Conservation (phyloP, 2,797 vertebrate genomes). For the Bucorvus abyssinicus region DNA sequence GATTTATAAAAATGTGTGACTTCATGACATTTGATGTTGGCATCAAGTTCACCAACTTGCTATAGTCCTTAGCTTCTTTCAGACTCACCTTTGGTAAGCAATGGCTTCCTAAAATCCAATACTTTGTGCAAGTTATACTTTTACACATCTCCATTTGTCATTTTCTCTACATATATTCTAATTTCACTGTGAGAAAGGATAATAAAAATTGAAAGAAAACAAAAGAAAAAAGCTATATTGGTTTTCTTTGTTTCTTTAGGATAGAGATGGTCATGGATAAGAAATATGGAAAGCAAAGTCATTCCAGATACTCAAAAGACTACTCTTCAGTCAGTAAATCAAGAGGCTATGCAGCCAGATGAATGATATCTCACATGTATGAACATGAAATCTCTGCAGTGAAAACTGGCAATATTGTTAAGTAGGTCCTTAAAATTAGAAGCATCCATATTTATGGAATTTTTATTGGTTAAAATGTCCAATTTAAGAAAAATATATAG, state of each 20-base stretch:
- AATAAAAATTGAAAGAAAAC: neutral
- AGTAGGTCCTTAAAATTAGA: neutral
- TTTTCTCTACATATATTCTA: neutral
- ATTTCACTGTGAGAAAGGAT: neutral
- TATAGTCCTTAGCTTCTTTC: neutral
- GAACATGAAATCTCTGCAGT: neutral
- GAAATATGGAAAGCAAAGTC: neutral
- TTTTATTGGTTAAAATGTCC: slow-evolving; percentile 61
- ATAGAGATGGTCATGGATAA: neutral
- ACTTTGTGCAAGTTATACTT: neutral
- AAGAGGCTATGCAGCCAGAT: neutral
- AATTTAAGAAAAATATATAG: slow-evolving; percentile 72
- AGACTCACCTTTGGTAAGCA: neutral
- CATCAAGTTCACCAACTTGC: neutral
- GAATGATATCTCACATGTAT: neutral
- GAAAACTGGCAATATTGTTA: neutral
- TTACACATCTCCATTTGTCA: neutral
- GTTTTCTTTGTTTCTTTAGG: neutral
- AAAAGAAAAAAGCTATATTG: neutral
- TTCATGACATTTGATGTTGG: neutral
- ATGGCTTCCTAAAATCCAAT: neutral
- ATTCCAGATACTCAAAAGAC: neutral
- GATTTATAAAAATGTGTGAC: neutral
- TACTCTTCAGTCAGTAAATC: neutral
- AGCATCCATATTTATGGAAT: slow-evolving; percentile 37